phyloP scores from a whole-genome alignment of 1,140 invertebrate genomes.

The Lepidurus arcticus region DNA sequence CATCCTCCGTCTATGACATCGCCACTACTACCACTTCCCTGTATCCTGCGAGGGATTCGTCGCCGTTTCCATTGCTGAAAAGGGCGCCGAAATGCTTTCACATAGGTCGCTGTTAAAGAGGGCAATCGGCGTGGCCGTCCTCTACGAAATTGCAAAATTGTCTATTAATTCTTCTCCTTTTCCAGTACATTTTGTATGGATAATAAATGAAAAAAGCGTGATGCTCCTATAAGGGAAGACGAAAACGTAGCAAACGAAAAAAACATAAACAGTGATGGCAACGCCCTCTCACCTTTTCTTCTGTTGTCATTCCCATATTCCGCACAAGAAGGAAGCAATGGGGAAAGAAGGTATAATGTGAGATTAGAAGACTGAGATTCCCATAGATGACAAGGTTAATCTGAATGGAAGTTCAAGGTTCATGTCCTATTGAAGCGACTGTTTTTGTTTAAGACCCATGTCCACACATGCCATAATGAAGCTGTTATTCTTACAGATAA shows the following conservation, averaged over 20 bases:
- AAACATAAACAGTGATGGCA: not conserved
- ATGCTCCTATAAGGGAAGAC: not conserved
- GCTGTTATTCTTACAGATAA: constrained; percentile 9
- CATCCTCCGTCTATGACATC: not conserved
- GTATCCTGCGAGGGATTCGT: constrained; percentile 22
- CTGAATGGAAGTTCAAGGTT: not conserved
- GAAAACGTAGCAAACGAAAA: not conserved
- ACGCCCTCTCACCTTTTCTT: not conserved
- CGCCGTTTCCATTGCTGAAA: constrained; percentile 23
- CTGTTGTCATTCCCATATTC: constrained; percentile 15
- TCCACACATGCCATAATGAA: not conserved
- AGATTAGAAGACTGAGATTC: not conserved
- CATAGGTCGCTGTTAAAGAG: constrained; percentile 29
- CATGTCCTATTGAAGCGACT: not conserved
- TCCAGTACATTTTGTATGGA: too few species aligned
- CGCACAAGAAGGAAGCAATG: constrained; percentile 3
- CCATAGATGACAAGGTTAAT: not conserved
- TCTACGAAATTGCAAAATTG: constrained; percentile 30
- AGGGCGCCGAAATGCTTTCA: constrained; percentile 26
- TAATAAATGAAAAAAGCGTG: too few species aligned
- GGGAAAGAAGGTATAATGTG: not conserved
- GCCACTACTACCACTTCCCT: constrained; percentile 20
- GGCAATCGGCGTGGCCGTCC: constrained; percentile 35
- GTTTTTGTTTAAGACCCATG: not conserved
- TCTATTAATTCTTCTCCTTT: not conserved